Evolutionary conservation across 2,797 vertebrate genomes (phyloP).

Genomic region (Cossypha niveicapilla): DNA sequence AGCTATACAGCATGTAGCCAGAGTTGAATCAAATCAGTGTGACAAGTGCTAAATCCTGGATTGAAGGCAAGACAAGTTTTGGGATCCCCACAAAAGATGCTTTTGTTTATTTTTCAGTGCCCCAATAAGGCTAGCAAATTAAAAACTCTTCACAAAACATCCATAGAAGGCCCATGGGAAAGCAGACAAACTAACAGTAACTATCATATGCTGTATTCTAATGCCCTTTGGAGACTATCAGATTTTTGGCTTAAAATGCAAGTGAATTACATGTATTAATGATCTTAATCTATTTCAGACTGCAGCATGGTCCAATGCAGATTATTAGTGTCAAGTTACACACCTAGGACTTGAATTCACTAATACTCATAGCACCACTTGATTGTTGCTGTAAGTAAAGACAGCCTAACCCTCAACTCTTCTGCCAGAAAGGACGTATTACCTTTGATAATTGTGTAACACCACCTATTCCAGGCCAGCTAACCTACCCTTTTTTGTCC

Average conservation of each 20-base stretch:
- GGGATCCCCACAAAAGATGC: not conserved
- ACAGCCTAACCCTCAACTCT: not conserved
- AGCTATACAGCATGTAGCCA: not conserved
- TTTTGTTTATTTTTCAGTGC: not conserved
- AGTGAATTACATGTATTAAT: not conserved
- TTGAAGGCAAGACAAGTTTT: not conserved
- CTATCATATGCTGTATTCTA: not conserved
- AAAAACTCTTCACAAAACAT: not conserved
- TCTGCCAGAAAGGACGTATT: not conserved
- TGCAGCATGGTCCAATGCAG: not conserved
- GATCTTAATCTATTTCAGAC: not conserved
- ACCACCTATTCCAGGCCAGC: not conserved
- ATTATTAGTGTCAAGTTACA: not conserved
- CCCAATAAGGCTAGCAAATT: not conserved
- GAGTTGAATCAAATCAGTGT: not conserved
- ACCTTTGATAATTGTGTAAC: not conserved
- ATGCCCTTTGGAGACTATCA: not conserved
- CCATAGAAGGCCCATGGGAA: not conserved
- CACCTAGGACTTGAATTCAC: not conserved
- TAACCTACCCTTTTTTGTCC: not conserved
- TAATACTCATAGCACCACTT: not conserved
- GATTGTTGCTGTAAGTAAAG: not conserved
- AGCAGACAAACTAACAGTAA: not conserved
- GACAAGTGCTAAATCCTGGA: not conserved
- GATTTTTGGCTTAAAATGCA: conserved; percentile 47